Conservation (phyloP, 2,888 invertebrate genomes). For the Parasteatoda lunata region DNA sequence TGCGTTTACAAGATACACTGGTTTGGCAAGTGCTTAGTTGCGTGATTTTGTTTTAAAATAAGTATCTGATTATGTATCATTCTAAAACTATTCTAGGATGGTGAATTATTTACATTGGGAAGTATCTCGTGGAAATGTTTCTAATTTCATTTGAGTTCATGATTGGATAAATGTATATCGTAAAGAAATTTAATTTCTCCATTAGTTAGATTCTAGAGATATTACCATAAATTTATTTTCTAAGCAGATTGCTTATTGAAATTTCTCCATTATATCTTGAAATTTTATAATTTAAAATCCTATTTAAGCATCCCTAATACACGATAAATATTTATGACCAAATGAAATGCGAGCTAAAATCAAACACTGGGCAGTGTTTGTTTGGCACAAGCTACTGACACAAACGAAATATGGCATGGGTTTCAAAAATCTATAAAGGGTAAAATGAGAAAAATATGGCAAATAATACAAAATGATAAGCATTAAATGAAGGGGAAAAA, state of each 20-base stretch:
- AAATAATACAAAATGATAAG: neutral
- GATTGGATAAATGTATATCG: too few species aligned
- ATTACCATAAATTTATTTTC: neutral
- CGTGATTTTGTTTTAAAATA: too few species aligned
- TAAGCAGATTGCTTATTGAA: neutral
- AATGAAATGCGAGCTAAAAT: conserved; percentile 20
- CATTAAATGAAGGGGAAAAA: neutral
- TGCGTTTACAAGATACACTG: too few species aligned
- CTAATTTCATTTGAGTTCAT: too few species aligned
- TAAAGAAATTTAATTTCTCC: too few species aligned
- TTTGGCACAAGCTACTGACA: conserved; percentile 52
- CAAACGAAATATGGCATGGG: conserved; percentile 40
- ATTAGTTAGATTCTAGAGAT: neutral
- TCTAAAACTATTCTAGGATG: too few species aligned
- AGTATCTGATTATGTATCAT: too few species aligned
- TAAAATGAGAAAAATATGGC: neutral
- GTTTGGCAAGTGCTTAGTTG: too few species aligned
- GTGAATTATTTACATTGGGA: too few species aligned
- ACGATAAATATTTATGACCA: conserved; percentile 46
- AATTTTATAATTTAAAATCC: neutral
- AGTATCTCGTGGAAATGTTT: too few species aligned
- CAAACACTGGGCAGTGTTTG: conserved; percentile 46
- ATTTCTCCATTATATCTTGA: neutral
- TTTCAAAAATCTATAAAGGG: neutral
- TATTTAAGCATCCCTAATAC: conserved; percentile 25